Percentiles rank a stretch among this genome's conserved stretches.
Evolutionary conservation across 2,113 vertebrate species (phyloP).

Genomic region (Dicrurus megarhynchus): DNA sequence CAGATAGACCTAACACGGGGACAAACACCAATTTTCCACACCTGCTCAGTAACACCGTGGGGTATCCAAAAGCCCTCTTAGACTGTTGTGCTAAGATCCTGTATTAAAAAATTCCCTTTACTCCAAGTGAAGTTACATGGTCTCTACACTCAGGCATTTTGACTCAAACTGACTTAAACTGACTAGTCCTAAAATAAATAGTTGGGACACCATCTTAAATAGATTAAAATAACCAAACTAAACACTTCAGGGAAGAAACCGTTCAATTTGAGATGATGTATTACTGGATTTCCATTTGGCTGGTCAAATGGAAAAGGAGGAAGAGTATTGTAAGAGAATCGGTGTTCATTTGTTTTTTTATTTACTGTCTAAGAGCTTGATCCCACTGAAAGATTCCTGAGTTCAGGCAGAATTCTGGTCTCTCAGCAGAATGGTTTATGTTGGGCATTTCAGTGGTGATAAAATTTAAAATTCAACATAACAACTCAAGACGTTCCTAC

Average conservation of each 20-base stretch:
- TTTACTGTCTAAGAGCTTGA: not conserved
- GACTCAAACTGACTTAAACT: not conserved
- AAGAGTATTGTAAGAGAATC: not conserved
- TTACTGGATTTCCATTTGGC: constrained; percentile 16
- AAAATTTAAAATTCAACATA: not conserved
- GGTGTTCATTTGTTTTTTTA: not conserved
- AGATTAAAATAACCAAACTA: not conserved
- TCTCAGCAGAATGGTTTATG: not conserved
- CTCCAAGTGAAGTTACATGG: not conserved
- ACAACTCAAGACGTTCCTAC: not conserved
- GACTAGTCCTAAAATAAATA: not conserved
- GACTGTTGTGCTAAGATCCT: not conserved
- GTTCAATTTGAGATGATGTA: not conserved
- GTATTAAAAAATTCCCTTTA: not conserved
- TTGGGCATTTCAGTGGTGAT: not conserved
- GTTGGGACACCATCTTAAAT: not conserved
- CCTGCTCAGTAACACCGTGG: not conserved
- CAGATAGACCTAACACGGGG: rapidly evolving
- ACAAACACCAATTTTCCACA: not conserved
- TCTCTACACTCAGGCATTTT: not conserved
- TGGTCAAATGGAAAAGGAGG: not conserved
- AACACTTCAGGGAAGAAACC: not conserved
- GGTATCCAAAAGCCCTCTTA: not conserved
- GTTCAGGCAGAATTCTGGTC: not conserved
- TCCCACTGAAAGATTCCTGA: not conserved